Percentiles rank a stretch among this genome's conserved stretches.
Evolutionary conservation across 30 jellyfish, hydroid and myxozoan species (phyloP).

Genomic region (Aurelia aurita complex sp. Pacific): DNA sequence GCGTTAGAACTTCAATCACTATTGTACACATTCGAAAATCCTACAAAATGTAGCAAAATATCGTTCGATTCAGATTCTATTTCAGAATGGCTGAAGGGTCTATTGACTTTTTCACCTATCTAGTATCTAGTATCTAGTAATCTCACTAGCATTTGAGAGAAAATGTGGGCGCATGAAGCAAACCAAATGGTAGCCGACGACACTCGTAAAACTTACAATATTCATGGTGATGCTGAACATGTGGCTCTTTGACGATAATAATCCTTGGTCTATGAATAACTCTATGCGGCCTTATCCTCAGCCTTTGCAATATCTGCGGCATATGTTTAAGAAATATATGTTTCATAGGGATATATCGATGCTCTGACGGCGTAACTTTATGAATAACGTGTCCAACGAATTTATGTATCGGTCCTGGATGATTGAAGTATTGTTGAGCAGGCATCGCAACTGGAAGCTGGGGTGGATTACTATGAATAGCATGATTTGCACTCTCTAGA

Average conservation of each 20-base stretch:
- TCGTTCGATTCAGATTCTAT: no score
- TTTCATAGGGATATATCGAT: slow-evolving; percentile 63
- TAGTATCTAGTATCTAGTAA: no score
- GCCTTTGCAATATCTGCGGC: slow-evolving; percentile 38
- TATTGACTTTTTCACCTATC: no score
- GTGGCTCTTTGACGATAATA: slow-evolving; percentile 64
- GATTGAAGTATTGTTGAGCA: slow-evolving; percentile 22
- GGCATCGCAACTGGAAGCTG: slow-evolving; percentile 15
- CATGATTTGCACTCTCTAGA: slow-evolving; percentile 41
- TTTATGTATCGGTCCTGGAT: slow-evolving; percentile 48
- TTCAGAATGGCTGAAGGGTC: no score
- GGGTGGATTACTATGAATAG: slow-evolving; percentile 28
- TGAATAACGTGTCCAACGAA: slow-evolving; percentile 58
- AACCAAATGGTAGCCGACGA: background rate
- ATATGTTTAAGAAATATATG: slow-evolving; percentile 52
- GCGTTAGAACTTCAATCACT: no score
- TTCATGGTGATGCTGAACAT: slow-evolving; percentile 50
- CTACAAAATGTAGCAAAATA: no score
- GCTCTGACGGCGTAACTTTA: slow-evolving; percentile 53
- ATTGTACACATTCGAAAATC: no score
- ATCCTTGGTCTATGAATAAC: slow-evolving; percentile 66
- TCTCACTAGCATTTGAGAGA: no score
- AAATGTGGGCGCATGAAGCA: no score
- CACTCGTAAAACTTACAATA: slow-evolving; percentile 21
- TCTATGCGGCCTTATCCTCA: slow-evolving; percentile 31